Percentiles rank a stretch among this genome's conserved stretches.
Conservation (phyloP, 2,113 vertebrate genomes). For the Sakesphorus luctuosus region DNA sequence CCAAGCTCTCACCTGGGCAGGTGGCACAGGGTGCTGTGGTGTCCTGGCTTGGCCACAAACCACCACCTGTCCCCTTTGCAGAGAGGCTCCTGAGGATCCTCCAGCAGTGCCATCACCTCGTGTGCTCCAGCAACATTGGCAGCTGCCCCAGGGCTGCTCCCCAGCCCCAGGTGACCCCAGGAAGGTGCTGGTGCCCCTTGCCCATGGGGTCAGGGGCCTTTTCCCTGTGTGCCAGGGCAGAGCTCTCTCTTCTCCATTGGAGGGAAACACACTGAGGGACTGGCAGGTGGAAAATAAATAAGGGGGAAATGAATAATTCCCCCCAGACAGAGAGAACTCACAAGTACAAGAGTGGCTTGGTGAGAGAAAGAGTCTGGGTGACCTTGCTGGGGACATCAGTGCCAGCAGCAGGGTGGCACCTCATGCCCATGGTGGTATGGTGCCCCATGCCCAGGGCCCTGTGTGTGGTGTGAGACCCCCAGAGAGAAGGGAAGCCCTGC, state of each 20-base stretch:
- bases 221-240: fast-evolving
- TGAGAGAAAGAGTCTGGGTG: background rate
- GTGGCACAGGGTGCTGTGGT: fast-evolving
- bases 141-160: background rate
- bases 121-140: too few relatives aligned
- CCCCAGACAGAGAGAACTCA: fast-evolving
- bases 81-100: fast-evolving
- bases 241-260: fast-evolving
- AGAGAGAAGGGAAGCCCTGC: fast-evolving
- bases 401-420: background rate
- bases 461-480: background rate
- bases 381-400: background rate
- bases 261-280: fast-evolving
- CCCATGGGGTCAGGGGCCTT: background rate
- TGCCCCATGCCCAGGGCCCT: background rate
- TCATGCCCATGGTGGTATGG: fast-evolving
- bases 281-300: background rate
- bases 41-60: background rate
- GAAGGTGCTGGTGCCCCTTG: background rate
- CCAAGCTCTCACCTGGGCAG: fast-evolving
- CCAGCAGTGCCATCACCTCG: background rate
- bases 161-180: fast-evolving
- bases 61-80: background rate
- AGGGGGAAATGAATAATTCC: fast-evolving
- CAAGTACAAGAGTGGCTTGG: background rate